Conservation (phyloP, 2,888 invertebrate species). For the Heteromurus nitidus region DNA sequence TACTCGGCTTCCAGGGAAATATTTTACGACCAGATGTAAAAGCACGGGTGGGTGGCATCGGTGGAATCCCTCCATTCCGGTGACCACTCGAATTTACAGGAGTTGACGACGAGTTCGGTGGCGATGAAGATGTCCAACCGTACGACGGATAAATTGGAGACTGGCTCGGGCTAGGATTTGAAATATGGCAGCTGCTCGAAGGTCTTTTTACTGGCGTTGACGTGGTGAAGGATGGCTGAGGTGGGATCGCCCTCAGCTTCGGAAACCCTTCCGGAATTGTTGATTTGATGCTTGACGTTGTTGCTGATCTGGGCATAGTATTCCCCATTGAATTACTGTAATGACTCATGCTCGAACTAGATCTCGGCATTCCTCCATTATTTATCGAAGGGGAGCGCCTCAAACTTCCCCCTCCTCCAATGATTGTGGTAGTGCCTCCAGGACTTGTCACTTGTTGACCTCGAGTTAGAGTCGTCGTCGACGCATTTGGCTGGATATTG, state of each 20-base stretch:
- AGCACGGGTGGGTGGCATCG: conserved; percentile 38
- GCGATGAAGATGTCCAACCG: conserved; percentile 26
- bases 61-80: conserved; percentile 22
- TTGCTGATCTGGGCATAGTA: conserved; percentile 5
- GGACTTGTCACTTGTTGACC: neutral
- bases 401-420: conserved; percentile 28
- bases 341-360: conserved; percentile 36
- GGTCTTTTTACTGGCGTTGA: conserved; percentile 58
- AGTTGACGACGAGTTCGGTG: neutral
- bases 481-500: conserved; percentile 71
- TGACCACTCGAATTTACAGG: neutral
- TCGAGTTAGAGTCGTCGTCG: conserved; percentile 46
- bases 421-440: neutral
- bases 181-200: conserved; percentile 1
- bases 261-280: conserved; percentile 63
- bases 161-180: conserved; percentile 11
- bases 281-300: conserved; percentile 37
- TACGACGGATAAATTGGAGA: conserved; percentile 43
- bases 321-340: neutral
- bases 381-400: conserved; percentile 13
- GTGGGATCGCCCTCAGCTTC: conserved; percentile 41
- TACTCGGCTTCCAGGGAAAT: conserved; percentile 34
- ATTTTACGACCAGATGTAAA: conserved; percentile 56
- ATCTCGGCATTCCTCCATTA: conserved; percentile 24
- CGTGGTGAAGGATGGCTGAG: conserved; percentile 34